Evolutionary conservation across 2,113 vertebrate species (phyloP), one percentile per base, ranked within the genome.

Genomic region (Calyptomena viridis): DNA sequence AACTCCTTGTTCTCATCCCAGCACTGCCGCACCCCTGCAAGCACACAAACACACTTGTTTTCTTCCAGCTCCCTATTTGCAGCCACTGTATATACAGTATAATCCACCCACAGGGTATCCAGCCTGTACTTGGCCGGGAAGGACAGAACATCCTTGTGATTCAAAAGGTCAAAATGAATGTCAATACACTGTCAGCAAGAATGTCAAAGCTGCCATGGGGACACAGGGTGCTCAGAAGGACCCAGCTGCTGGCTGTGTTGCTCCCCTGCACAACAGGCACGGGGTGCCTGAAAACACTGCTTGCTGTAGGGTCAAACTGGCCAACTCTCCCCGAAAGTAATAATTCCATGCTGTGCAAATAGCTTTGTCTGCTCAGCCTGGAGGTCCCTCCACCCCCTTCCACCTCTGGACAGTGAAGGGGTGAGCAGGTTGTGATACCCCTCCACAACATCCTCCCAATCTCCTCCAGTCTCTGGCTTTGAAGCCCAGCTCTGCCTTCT

Each of bases 121-220:
- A 78, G 77, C 53, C 87, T 93, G 87, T 95, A 66, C 95, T 94
- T 67, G 80, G 67, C 83, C 0, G 12, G 56, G 80, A 50, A 72
- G 97, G 94, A 98, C 96, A 91, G 90, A 95, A 31, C 77, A 95
- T 97, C 97, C 94, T 72, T 75, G 55, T 64, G 93, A 95, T 71
- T 73, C 24, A 14, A 96, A 96, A 97, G 96, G 94, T 97, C 96
- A 94, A 56, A 94, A 72, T 8, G 31, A 93, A 91, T 63, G 80
- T 79, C 92, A 91, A 53, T 90, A 37, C n/a, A 3, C 33, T 47
- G 64, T 42, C 27, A 49, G 87, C 76, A 50, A 67, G 94, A 90
- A 95, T 73, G 63, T 82, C 44, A 86, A 59, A 84, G 81, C 90
- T 12, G 55, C 83, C 55, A 5, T 39, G 69, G 86, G 90, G 72